Evolutionary conservation across 2,113 vertebrate species (phyloP).

Genomic region (Dicrurus megarhynchus): DNA sequence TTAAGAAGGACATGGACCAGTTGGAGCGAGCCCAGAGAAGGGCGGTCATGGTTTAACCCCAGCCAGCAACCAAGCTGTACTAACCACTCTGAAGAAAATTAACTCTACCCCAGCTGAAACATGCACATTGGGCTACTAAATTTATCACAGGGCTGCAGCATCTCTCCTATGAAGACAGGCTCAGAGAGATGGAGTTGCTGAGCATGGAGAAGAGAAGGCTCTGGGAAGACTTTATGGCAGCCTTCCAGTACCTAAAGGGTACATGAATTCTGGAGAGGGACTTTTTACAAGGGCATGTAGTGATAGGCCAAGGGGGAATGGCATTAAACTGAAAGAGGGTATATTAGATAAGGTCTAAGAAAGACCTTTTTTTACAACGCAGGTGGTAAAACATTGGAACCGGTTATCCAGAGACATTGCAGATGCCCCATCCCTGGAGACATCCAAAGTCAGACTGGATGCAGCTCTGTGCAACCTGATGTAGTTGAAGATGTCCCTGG

Average conservation of each 20-base stretch:
- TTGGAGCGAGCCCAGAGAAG: background rate
- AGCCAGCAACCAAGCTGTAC: background rate
- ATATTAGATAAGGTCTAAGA: background rate
- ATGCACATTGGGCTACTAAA: background rate
- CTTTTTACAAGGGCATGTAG: background rate
- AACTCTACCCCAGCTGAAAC: no score
- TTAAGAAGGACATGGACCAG: background rate
- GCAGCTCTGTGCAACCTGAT: background rate
- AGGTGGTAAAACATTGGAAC: background rate
- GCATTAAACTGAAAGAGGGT: background rate
- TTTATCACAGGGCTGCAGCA: background rate
- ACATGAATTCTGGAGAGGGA: background rate
- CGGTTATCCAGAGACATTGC: background rate
- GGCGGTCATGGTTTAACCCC: fast-evolving
- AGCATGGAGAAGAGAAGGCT: background rate
- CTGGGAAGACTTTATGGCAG: background rate
- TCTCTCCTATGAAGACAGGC: background rate
- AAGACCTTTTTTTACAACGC: background rate
- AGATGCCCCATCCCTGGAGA: background rate
- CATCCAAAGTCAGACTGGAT: background rate
- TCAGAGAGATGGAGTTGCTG: background rate
- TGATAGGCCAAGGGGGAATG: background rate
- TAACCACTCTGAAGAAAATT: background rate
- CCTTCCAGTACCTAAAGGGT: background rate
- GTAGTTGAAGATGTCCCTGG: background rate